Evolutionary conservation across 2,888 invertebrate genomes (phyloP), one percentile per base, ranked within the genome.

Genomic region (Drosophila siamana): DNA sequence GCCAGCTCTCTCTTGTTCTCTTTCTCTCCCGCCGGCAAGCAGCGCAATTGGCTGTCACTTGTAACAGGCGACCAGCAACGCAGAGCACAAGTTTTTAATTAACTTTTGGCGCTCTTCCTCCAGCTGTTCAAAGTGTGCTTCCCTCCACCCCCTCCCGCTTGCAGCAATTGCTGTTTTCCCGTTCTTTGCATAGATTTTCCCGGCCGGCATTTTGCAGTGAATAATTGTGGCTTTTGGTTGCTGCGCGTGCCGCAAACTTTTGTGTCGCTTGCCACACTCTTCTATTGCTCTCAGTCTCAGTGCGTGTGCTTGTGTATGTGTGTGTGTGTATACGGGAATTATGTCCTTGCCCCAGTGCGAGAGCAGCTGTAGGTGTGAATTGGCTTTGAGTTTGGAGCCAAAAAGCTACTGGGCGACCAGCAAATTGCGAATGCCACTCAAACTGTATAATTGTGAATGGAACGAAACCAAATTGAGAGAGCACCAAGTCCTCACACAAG

Each of bases 81-180:
- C n/a, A 59, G 36, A 52, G 46, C 40, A 47, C 69, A 82, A 80
- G 74, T 74, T 78, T 86, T 84, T 88, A 88, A 88, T 88, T 88
- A 89, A 88, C 79, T 86, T 86, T 84, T 71, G 60, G 66, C 74
- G 70, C 64, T 64, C 51, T 62, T 6, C 16, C 26, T 13, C 54
- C 11, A 4, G n/a, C 5, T 3, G 19, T 44, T 44, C 16, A 11
- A 2, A 6, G 6, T 16, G n/a, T 7, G 11, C 13, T 6, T 15
- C 38, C 6, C 15, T n/a, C 16, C 7, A 5, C 9, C 15, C 6
- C 11, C 4, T 19, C 19, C 19, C 13, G n/a, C n/a, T n/a, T n/a
- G n/a, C 36, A 36, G 36, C 36, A 36, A 13, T 33, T 54, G 1
- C 55, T 36, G n/a, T 19, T 46, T 19, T 57, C 48, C 19, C 38